Evolutionary conservation across 2,113 vertebrate genomes (phyloP).

Genomic region (Thomomys bottae): DNA sequence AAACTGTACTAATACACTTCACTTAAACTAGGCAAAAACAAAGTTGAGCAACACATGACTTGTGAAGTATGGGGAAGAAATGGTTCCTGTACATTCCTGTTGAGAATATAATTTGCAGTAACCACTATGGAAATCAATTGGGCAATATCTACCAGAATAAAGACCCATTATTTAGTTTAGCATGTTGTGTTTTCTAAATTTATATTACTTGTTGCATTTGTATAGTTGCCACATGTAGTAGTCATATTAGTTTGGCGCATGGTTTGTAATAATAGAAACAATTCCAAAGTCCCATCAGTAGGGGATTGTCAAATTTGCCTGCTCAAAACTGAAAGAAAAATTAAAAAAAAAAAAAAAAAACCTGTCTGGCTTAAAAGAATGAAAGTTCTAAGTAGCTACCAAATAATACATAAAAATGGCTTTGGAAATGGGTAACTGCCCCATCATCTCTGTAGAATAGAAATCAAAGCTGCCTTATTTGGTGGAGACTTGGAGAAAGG

Average conservation of each 20-base stretch:
- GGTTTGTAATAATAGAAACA: background rate
- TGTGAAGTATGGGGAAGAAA: background rate
- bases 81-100: background rate
- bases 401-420: background rate
- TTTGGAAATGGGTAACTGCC: background rate
- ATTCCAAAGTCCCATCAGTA: background rate
- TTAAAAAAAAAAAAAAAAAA: slow-evolving; percentile 24
- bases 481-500: background rate
- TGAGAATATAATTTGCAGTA: background rate
- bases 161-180: background rate
- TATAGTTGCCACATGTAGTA: background rate
- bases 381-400: background rate
- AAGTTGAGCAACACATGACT: background rate
- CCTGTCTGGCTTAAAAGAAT: background rate
- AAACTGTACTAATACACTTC: slow-evolving; percentile 8
- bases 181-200: background rate
- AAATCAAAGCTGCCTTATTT: background rate
- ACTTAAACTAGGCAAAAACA: background rate
- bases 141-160: background rate
- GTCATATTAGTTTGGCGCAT: background rate
- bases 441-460: background rate
- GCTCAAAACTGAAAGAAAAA: slow-evolving; percentile 1
- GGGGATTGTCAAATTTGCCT: background rate
- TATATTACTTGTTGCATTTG: background rate
- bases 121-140: background rate